Base-by-base conservation (phyloP, 2,797 vertebrate species). In the Coracias cyanogaster region DNA sequence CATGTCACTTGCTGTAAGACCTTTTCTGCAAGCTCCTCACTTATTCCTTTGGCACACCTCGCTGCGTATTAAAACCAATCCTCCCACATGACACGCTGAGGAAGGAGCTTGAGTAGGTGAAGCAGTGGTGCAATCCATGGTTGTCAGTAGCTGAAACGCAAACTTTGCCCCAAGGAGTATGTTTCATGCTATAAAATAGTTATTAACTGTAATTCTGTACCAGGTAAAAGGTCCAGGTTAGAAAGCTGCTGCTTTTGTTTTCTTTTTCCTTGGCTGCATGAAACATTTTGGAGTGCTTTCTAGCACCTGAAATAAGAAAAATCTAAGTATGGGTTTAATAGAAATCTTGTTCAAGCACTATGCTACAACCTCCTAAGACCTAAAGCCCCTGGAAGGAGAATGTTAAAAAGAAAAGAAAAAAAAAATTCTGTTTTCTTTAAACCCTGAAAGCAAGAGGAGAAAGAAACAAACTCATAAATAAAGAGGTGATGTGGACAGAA, bases 21-120 rank as follows among this genome's bases (percentile, higher is more conserved):
- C 43, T 58, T 86, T 84, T 65, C 69, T 93, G 94, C 86, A 91
- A 85, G 67, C 71, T 39, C 33, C 60, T 91, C 25, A 3, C 45
- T 93, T 86, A 82, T 71, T 96, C 29, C 72, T 81, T 96, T 96
- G 84, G 84, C 82, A 97, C 11, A 97, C 57, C 74, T 95, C 49
- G 0, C 54, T 81, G 73, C 73, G 10, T 91, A 57, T 86, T 97
- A 95, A 64, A 62, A 82, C 74, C 41, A 70, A 4, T 82, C 85
- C 48, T 96, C 49, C 66, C 49, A 60, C 51, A 52, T 86, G 73
- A 69, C 62, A 57, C 60, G 19, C 54, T 9, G 51, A 76, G 62
- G 52, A 76, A 15, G 58, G 60, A 79, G 74, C 54, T 91, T 90
- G 54, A n/a, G 70, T 64, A 72, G 57, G 37, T 74, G 82, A 71